phyloP scores from a whole-genome alignment of 2,113 vertebrate species.

The Struthidea cinerea region DNA sequence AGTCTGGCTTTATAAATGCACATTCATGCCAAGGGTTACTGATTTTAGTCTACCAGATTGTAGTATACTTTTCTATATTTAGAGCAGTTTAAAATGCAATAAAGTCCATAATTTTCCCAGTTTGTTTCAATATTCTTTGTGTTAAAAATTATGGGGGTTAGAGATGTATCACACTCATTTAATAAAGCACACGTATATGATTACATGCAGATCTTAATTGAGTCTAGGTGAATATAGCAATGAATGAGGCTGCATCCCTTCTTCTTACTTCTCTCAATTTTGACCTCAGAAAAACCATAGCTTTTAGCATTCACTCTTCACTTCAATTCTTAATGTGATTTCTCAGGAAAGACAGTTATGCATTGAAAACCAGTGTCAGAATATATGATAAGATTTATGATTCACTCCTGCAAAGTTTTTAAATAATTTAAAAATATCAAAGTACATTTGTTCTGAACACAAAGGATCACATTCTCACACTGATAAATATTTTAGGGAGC shows the following conservation, averaged over 20 bases:
- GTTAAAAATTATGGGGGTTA: neutral
- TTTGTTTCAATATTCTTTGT: neutral
- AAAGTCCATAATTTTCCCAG: neutral
- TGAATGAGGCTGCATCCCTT: neutral
- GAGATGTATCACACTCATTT: neutral
- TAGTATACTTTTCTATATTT: neutral
- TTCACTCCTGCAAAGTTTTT: neutral
- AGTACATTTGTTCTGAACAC: neutral
- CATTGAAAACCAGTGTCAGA: neutral
- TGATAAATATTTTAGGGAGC: neutral
- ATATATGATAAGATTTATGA: neutral
- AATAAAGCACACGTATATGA: neutral
- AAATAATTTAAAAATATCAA: neutral
- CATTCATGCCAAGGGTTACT: neutral
- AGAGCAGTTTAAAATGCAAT: neutral
- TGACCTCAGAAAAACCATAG: neutral
- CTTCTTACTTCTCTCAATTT: neutral
- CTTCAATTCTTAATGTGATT: neutral
- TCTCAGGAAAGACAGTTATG: neutral
- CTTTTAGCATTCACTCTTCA: neutral
- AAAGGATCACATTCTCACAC: neutral
- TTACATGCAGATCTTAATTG: neutral
- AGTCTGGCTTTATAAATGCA: neutral
- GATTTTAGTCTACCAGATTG: neutral
- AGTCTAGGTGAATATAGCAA: neutral